Percentiles rank a stretch among this genome's conserved stretches.
Conservation (phyloP, 2,797 vertebrate species). For the Melanotaenia trifasciata region DNA sequence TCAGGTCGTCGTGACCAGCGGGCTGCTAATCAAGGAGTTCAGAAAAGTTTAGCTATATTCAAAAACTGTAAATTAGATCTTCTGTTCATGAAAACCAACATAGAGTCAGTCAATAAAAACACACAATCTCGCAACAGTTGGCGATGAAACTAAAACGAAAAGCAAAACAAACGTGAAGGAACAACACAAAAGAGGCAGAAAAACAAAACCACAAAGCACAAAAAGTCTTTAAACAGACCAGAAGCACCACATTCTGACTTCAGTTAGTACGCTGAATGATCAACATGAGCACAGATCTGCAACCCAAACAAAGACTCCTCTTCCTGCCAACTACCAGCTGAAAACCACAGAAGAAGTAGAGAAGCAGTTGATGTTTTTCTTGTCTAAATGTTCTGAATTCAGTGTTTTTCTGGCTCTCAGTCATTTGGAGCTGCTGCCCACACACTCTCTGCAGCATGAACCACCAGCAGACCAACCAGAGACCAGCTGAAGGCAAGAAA, state of each 20-base stretch:
- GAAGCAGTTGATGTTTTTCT: neutral
- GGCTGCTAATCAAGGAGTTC: too few relatives aligned
- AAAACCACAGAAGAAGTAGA: neutral
- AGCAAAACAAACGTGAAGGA: too few relatives aligned
- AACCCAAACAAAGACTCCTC: too few relatives aligned
- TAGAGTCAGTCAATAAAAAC: too few relatives aligned
- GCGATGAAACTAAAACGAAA: neutral
- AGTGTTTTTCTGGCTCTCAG: conserved; percentile 26
- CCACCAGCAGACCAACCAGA: conserved; percentile 14
- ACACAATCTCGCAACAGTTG: neutral
- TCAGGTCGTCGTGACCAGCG: too few relatives aligned
- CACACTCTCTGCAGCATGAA: conserved; percentile 34
- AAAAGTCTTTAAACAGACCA: neutral
- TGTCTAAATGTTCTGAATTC: conserved; percentile 21
- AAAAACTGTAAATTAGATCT: too few relatives aligned
- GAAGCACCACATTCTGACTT: neutral
- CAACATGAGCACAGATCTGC: too few relatives aligned
- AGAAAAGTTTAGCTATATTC: too few relatives aligned
- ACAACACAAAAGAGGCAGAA: neutral
- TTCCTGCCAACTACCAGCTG: neutral
- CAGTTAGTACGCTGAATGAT: too few relatives aligned
- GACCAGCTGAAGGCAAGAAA: conserved; percentile 16
- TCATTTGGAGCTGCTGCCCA: conserved; percentile 43
- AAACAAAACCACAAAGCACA: neutral
- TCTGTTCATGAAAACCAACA: too few relatives aligned